Evolutionary conservation across 2,888 invertebrate genomes (phyloP), one percentile per base, ranked within the genome.

Genomic region (Drosophila antonietae): DNA sequence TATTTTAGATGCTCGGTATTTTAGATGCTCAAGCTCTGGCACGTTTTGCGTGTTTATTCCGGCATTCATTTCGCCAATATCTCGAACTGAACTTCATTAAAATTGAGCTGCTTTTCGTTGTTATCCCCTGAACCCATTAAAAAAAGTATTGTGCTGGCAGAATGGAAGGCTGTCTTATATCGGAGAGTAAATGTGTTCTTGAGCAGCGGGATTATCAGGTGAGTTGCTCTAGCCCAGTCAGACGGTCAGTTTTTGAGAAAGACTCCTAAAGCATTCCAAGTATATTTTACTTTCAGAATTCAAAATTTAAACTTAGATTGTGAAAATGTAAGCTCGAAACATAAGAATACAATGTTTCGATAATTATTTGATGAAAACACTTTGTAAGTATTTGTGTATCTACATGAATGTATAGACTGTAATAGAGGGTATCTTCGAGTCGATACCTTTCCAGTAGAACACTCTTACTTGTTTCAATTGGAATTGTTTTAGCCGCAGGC

Each of bases 41-140:
- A 86, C 78, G 78, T 64, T 73, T 77, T 46, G 37, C 49, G 62
- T 69, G 66, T 61, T 75, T 81, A 66, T 83, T 74, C 69, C 46
- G 58, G 52, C 37, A 82, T 58, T 59, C 35, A 67, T 60, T 79
- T 74, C 43, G 63, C 12, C 35, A 49, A 41, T 57, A 64, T 47
- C 55, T 56, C 56, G 56, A 63, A 35, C 31, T 60, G 15, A 63
- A 55, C 41, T 56, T 64, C 70, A 70, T 74, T 74, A 52, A 60
- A 39, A 46, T 59, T 55, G 65, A 66, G 47, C 28, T 31, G 69
- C 35, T 62, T 77, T 60, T 73, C 51, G 10, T 23, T 59, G 53
- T 68, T 18, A 31, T 33, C 7, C 49, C 49, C 31, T 33, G 18
- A 31, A 33, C 49, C n/a, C 31, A 49, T 33, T 49, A 31, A 10